These are phyloP conservation scores for Ophraella communa DNA, from an alignment of 2,888 invertebrate species.

Conservation along the genomic window DNA sequence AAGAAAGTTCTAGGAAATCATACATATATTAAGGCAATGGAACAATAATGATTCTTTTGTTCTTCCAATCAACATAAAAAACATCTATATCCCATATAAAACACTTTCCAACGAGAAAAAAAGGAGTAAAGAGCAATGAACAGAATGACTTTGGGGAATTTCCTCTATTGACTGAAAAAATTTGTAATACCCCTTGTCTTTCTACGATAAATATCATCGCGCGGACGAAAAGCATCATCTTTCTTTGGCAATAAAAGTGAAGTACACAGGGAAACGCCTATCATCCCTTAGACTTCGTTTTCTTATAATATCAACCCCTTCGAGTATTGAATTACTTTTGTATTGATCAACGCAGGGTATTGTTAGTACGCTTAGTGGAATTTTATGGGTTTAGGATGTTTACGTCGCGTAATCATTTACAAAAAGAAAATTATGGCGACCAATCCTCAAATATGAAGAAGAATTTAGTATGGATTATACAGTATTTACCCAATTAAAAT, in stretches of 20 bases:
- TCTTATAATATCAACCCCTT: slow-evolving; percentile 23
- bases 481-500: too few species aligned
- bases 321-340: slow-evolving; percentile 29
- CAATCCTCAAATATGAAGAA: neutral
- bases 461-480: neutral
- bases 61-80: neutral
- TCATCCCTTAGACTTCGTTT: slow-evolving; percentile 23
- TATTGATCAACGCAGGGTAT: slow-evolving; percentile 27
- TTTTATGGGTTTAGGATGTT: slow-evolving; percentile 29
- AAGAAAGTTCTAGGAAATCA: too few species aligned
- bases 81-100: neutral
- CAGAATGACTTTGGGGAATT: slow-evolving; percentile 15
- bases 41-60: neutral
- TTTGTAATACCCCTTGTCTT: slow-evolving; percentile 9
- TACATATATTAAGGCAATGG: too few species aligned
- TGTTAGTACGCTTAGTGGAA: slow-evolving; percentile 31
- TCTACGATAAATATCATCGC: slow-evolving; percentile 5
- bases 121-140: neutral
- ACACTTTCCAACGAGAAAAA: neutral
- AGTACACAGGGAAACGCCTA: slow-evolving; percentile 23
- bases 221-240: slow-evolving; percentile 18
- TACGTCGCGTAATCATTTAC: slow-evolving; percentile 9
- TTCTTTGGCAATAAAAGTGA: slow-evolving; percentile 28
- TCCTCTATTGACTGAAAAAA: slow-evolving; percentile 16
- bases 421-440: neutral